Conservation (phyloP, 2,888 invertebrate genomes). For the Tenthredo notha region DNA sequence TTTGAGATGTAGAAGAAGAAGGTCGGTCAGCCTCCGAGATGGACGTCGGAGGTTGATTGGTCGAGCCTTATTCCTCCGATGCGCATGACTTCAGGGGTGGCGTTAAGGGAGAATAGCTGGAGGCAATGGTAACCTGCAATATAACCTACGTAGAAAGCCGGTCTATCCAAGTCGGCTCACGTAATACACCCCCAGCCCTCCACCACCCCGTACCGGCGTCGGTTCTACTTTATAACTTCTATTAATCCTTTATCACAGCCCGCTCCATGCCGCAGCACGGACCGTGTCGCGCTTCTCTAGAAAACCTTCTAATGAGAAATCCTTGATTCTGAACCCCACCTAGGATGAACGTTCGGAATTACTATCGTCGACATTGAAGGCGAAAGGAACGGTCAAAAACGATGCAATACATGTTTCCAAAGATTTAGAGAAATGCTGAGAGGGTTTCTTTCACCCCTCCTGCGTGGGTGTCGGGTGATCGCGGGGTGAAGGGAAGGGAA, state of each 20-base stretch:
- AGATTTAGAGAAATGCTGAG: neutral
- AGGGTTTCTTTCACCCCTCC: neutral
- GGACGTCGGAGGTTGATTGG: constrained; percentile 78
- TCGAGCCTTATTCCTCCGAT: constrained; percentile 68
- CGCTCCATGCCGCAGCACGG: neutral
- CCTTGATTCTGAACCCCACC: neutral
- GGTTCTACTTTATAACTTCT: constrained; percentile 79
- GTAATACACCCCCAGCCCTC: constrained; percentile 77
- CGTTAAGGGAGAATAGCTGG: constrained; percentile 17
- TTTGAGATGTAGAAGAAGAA: constrained; percentile 67
- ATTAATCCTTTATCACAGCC: constrained; percentile 75
- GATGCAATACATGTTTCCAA: neutral
- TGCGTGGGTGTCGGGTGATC: neutral
- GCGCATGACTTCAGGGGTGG: constrained; percentile 70
- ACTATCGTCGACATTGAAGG: neutral
- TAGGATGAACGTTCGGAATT: neutral
- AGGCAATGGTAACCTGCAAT: constrained; percentile 76
- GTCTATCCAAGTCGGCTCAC: constrained; percentile 78
- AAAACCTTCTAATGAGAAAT: constrained; percentile 45
- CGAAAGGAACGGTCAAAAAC: neutral
- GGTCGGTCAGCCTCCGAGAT: constrained; percentile 76
- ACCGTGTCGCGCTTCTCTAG: neutral
- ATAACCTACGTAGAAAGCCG: constrained; percentile 76
- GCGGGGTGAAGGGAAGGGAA: too few species aligned
- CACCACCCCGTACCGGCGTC: constrained; percentile 56